phyloP scores from a whole-genome alignment of 2,888 invertebrate species.

The Drosophila neotestacea region DNA sequence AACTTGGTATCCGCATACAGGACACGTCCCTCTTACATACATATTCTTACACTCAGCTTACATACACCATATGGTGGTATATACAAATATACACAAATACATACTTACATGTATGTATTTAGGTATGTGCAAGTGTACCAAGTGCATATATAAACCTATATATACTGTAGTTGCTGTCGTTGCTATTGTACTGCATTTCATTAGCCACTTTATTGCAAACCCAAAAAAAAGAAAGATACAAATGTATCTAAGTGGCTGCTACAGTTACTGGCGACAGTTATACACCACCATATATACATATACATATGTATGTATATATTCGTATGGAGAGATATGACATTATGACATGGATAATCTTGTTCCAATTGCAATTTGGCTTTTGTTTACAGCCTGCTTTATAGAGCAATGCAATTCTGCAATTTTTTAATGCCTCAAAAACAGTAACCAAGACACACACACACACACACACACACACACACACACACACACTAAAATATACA shows the following conservation, averaged over 20 bases:
- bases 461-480: conserved; percentile 18
- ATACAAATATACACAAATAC: background rate
- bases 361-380: conserved; percentile 51
- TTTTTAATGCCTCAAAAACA: conserved; percentile 18
- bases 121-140: conserved; percentile 13
- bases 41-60: conserved; percentile 45
- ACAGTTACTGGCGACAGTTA: conserved; percentile 27
- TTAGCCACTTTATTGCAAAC: conserved; percentile 47
- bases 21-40: conserved; percentile 40
- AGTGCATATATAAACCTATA: conserved; percentile 22
- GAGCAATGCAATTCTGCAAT: conserved; percentile 33
- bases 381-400: conserved; percentile 36
- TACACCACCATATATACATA: conserved; percentile 11
- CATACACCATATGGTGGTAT: conserved; percentile 34
- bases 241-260: conserved; percentile 8
- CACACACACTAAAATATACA: background rate
- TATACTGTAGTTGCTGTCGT: conserved; percentile 30
- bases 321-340: conserved; percentile 37
- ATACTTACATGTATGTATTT: conserved; percentile 5
- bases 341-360: conserved; percentile 56
- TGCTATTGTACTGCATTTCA: conserved; percentile 37
- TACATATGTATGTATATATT: background rate
- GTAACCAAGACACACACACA: conserved; percentile 13
- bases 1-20: conserved; percentile 45
- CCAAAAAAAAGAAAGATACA: conserved; percentile 12